Evolutionary conservation across 2,113 vertebrate genomes (phyloP).

Genomic region (Sinosuthora webbiana): DNA sequence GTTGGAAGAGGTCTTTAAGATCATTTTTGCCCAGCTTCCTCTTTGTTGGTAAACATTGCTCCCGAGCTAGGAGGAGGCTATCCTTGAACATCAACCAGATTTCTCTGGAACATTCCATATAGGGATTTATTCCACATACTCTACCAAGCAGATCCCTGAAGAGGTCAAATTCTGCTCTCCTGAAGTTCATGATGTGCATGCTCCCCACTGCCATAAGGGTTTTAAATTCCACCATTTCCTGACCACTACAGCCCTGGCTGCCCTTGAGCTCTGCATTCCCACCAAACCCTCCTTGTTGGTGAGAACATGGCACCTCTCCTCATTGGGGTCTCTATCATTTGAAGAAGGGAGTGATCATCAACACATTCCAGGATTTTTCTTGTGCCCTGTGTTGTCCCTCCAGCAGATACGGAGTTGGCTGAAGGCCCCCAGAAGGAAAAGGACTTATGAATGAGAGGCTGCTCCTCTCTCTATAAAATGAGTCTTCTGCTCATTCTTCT

Average conservation of each 20-base stretch:
- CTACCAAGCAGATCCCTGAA: not conserved
- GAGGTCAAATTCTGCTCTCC: not conserved
- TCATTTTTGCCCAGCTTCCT: not conserved
- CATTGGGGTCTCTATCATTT: not conserved
- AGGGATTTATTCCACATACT: not conserved
- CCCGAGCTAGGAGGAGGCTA: not conserved
- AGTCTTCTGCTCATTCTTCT: not conserved
- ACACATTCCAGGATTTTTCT: not conserved
- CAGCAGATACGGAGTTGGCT: not conserved
- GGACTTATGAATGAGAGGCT: not conserved
- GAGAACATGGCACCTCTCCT: not conserved
- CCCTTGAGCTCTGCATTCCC: not conserved
- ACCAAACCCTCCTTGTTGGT: not conserved
- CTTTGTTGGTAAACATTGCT: not conserved
- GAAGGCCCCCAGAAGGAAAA: not conserved
- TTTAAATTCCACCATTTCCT: not conserved
- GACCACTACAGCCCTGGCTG: not conserved
- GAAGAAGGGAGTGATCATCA: not conserved
- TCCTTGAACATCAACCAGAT: not conserved
- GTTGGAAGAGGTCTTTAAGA: not conserved
- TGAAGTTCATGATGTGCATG: not conserved
- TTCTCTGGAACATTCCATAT: not conserved
- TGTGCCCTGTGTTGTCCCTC: not conserved
- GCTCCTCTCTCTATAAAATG: not conserved
- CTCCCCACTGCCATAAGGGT: not conserved